phyloP scores from a whole-genome alignment of 2,113 vertebrate species.

The Clinocottus analis region DNA sequence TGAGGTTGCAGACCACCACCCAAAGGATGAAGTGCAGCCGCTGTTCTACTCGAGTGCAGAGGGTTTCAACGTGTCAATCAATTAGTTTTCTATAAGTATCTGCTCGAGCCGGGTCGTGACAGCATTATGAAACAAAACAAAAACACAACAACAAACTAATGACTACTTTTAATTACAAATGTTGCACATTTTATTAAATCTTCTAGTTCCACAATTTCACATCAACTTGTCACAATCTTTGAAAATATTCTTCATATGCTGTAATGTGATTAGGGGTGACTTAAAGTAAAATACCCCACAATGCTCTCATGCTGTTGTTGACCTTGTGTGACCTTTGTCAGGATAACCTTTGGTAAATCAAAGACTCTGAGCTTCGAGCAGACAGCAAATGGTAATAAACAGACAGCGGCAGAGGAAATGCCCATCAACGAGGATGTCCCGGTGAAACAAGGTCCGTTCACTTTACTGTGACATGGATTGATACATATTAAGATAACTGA shows the following conservation, averaged over 20 bases:
- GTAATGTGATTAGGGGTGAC: not conserved
- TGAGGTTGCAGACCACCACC: not conserved
- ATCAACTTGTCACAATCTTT: not conserved
- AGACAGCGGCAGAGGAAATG: constrained; percentile 6
- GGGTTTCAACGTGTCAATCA: too few species aligned
- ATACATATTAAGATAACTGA: too few species aligned
- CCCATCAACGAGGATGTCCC: not conserved
- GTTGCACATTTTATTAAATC: not conserved
- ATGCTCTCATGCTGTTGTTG: not conserved
- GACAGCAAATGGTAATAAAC: not conserved
- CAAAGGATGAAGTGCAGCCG: too few species aligned
- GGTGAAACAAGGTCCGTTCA: constrained; percentile 58
- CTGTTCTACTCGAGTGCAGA: too few species aligned
- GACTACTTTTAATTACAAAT: not conserved
- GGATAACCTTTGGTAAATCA: constrained; percentile 69
- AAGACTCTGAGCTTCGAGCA: constrained; percentile 14
- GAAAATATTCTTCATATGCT: not conserved
- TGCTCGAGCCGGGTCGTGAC: not conserved
- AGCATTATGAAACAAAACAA: not conserved
- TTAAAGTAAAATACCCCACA: not conserved
- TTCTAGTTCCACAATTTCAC: not conserved
- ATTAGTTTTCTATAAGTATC: not conserved
- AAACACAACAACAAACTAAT: not conserved
- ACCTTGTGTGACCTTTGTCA: constrained; percentile 50
- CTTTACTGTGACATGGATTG: not conserved